A percentile compares a stretch with the other conserved stretches of the same genome.
Evolutionary conservation across 2,113 vertebrate species (phyloP).

Genomic region (Balaeniceps rex): DNA sequence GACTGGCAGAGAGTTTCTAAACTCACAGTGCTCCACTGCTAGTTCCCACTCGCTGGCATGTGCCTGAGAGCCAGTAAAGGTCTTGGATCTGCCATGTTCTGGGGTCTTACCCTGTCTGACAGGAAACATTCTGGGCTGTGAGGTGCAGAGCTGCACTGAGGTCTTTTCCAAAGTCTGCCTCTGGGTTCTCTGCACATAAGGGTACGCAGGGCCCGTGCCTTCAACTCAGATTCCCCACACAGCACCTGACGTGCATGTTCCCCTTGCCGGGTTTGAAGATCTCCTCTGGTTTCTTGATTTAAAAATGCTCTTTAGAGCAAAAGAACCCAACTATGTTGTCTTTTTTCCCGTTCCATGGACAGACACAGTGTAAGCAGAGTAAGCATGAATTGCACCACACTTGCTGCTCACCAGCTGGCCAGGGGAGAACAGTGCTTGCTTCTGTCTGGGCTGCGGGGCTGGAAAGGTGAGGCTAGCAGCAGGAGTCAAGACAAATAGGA

Average conservation of each 20-base stretch:
- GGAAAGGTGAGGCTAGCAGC: conserved; percentile 54
- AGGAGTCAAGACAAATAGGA: conserved; percentile 62
- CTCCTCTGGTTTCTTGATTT: neutral
- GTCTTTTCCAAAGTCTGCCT: neutral
- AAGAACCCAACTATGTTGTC: neutral
- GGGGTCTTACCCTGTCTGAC: neutral
- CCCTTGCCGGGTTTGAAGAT: neutral
- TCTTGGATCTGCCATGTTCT: neutral
- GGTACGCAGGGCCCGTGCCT: neutral
- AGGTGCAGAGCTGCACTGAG: neutral
- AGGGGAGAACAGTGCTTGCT: conserved; percentile 53
- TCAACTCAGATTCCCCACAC: neutral
- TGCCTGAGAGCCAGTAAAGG: neutral
- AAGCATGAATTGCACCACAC: neutral
- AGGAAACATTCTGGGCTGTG: neutral
- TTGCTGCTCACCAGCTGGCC: conserved; percentile 51
- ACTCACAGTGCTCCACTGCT: neutral
- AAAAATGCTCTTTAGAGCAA: neutral
- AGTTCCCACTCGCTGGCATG: neutral
- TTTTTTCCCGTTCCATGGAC: neutral
- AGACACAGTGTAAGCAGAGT: neutral
- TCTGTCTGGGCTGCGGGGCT: conserved; percentile 21
- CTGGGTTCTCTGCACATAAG: neutral
- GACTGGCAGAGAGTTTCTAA: neutral
- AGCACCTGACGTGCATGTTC: neutral